Evolutionary conservation across 2,797 vertebrate species (phyloP), one percentile per base, ranked within the genome.

Genomic region (Sorex maritimensis): DNA sequence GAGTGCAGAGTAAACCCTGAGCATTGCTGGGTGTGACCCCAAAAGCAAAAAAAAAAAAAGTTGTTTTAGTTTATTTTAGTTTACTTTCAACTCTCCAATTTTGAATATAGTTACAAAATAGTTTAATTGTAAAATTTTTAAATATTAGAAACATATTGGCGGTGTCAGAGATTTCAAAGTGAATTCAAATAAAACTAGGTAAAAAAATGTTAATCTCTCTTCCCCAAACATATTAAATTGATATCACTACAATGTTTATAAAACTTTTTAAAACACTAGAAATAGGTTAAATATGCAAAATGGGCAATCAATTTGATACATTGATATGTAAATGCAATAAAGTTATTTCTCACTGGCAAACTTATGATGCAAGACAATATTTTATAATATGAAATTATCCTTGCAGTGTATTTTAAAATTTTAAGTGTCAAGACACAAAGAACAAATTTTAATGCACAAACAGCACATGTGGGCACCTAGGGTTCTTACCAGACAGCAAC

Each of bases 131-230:
- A 52, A 52, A 52, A 49, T 49, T 49, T 49, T 49, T 49, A 95
- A 92, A 61, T 44, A 41, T 19, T 65, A 1, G 84, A 93, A 65
- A 17, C 10, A 21, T 84, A n/a, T 61, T 91, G 67, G 69, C 69
- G 34, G 44, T 82, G 85, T 17, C 55, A 77, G 65, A 91, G 11
- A 80, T 78, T 90, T 91, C 85, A 73, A 92, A 44, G 52, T 69
- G 81, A 90, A 79, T 88, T 80, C 71, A n/a, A 94, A 69, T 44
- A 72, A 52, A 81, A 38, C 81, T 6, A 14, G 77, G 74, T 49
- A 91, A 75, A 55, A 19, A 61, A 92, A 80, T 52, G 34, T 90
- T 83, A 13, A 26, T 78, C 34, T 81, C 8, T 58, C 30, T 90
- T 69, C 8, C 30, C 19, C 7, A 55, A 78, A 94, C 19, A 34